Conservation (phyloP, 2,113 vertebrate genomes). For the Thamnophis sirtalis region DNA sequence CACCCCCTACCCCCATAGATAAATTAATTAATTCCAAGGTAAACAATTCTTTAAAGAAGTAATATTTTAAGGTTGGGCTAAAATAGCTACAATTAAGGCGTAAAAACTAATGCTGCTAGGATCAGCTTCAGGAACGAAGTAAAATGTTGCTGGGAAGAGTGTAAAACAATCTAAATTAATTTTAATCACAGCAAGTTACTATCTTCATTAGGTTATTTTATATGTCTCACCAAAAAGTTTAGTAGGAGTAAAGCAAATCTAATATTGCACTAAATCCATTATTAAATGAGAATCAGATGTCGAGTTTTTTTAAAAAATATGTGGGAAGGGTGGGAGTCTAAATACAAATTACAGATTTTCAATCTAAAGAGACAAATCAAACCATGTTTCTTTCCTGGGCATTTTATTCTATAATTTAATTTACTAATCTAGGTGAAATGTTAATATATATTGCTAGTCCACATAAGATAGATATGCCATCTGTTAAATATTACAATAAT, state of each 20-base stretch:
- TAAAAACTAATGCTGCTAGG: not conserved
- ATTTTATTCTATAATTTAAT: slow-evolving; percentile 32
- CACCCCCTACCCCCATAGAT: no score
- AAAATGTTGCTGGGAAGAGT: slow-evolving; percentile 27
- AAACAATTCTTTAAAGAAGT: not conserved
- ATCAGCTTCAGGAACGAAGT: not conserved
- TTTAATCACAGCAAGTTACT: slow-evolving; percentile 45
- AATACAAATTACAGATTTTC: slow-evolving; percentile 42
- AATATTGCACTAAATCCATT: slow-evolving; percentile 43
- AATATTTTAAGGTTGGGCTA: not conserved
- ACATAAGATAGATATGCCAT: no score
- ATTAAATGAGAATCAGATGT: slow-evolving; percentile 56
- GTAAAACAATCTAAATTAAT: slow-evolving; percentile 32
- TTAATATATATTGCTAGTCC: no score
- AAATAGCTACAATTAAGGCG: not conserved
- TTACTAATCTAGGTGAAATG: no score
- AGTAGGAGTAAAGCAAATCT: slow-evolving; percentile 52
- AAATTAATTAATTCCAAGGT: not conserved
- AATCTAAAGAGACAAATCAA: slow-evolving; percentile 31
- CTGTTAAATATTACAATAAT: not conserved
- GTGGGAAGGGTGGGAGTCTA: not conserved
- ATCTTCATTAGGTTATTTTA: slow-evolving; percentile 1
- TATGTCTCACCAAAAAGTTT: slow-evolving; percentile 45
- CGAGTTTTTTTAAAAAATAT: not conserved
- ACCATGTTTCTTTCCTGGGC: slow-evolving; percentile 14